These are phyloP conservation scores for Adela reaumurella DNA, from an alignment of 2,888 invertebrate species.

Conservation along the genomic window DNA sequence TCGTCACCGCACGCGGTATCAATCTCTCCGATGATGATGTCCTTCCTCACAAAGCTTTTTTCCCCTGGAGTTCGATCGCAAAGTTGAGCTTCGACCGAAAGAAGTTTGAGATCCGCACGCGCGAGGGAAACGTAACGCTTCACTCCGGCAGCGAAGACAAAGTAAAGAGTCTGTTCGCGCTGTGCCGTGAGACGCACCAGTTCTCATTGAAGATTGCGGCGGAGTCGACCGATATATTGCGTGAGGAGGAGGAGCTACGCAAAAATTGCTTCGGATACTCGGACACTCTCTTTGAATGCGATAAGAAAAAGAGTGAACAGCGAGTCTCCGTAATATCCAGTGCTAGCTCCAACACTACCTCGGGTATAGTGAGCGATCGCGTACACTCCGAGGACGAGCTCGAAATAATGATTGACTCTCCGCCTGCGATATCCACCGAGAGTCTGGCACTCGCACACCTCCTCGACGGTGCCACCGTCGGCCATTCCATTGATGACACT, in stretches of 20 bases:
- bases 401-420: constrained; percentile 80
- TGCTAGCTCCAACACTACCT: constrained; percentile 95
- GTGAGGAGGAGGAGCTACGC: constrained; percentile 74
- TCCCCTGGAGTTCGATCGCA: constrained; percentile 94
- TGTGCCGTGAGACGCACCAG: constrained; percentile 92
- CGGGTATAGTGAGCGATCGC: constrained; percentile 93
- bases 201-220: constrained; percentile 92
- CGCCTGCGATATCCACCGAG: constrained; percentile 77
- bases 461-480: constrained; percentile 62
- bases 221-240: constrained; percentile 75
- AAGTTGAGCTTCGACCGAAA: constrained; percentile 95
- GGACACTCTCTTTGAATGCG: constrained; percentile 56
- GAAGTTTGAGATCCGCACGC: constrained; percentile 93
- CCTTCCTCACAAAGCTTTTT: constrained; percentile 70
- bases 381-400: constrained; percentile 93
- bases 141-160: constrained; percentile 92
- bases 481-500: too few species aligned
- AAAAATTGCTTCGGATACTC: constrained; percentile 74
- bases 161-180: constrained; percentile 81
- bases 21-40: constrained; percentile 76
- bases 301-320: constrained; percentile 70
- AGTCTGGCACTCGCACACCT: constrained; percentile 77
- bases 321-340: constrained; percentile 88
- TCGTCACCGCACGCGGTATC: constrained; percentile 89
- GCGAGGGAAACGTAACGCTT: constrained; percentile 82